These are phyloP conservation scores for Eubasilissa regina DNA, from an alignment of 1,140 invertebrate species.

Conservation along the genomic window DNA sequence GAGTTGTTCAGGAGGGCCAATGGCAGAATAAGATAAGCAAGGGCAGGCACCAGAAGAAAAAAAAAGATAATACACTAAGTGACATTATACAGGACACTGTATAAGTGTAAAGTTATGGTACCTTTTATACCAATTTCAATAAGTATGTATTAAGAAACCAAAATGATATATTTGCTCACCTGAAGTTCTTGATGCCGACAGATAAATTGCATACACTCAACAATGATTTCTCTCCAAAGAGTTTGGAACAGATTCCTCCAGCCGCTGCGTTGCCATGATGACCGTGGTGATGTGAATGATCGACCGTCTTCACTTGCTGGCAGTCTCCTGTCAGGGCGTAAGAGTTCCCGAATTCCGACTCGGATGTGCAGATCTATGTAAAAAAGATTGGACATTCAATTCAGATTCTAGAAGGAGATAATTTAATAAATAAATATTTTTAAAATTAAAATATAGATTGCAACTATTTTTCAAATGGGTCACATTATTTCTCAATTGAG, in stretches of 20 bases:
- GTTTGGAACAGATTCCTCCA: constrained; percentile 72
- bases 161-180: constrained; percentile 58
- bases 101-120: background rate
- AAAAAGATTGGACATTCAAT: constrained; percentile 12
- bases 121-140: background rate
- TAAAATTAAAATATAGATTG: background rate
- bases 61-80: too few species aligned
- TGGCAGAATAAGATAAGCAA: too few species aligned
- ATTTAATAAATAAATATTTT: background rate
- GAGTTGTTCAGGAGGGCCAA: too few species aligned
- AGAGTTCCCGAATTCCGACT: constrained; percentile 79
- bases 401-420: background rate
- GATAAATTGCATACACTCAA: constrained; percentile 70
- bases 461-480: background rate
- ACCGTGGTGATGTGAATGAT: constrained; percentile 67
- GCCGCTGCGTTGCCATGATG: constrained; percentile 58
- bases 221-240: constrained; percentile 77
- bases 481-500: background rate
- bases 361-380: constrained; percentile 71
- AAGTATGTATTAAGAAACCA: background rate
- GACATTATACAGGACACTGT: too few species aligned
- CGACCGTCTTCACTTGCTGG: constrained; percentile 69
- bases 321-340: constrained; percentile 78
- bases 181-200: constrained; percentile 65
- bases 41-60: too few species aligned